These are phyloP conservation scores for Cantharis nigra DNA, from an alignment of 2,888 invertebrate genomes.

Conservation along the genomic window DNA sequence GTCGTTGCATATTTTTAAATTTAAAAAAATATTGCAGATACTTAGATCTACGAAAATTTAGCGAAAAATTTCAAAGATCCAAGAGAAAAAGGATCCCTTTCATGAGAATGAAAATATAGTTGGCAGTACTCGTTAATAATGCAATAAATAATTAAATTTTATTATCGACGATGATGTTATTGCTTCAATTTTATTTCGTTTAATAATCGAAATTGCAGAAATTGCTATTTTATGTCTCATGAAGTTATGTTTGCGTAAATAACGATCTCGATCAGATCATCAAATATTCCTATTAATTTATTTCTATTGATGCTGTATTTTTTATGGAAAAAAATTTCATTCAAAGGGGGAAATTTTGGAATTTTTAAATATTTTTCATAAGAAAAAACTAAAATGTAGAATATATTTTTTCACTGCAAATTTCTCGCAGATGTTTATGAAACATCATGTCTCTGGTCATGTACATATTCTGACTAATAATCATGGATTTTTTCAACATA, in stretches of 20 bases:
- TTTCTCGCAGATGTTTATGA: neutral
- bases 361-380: neutral
- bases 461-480: neutral
- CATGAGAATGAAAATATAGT: neutral
- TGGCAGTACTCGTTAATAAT: neutral
- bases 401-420: too few relatives aligned
- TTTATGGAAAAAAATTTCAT: too few relatives aligned
- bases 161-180: neutral
- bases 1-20: neutral
- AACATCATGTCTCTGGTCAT: neutral
- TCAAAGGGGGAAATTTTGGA: too few relatives aligned
- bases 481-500: neutral
- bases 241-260: neutral
- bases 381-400: too few relatives aligned
- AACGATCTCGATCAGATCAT: neutral
- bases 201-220: neutral
- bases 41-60: too few relatives aligned
- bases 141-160: neutral
- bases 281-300: neutral
- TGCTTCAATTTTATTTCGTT: neutral
- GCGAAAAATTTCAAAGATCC: neutral
- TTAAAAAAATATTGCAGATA: too few relatives aligned
- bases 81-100: neutral
- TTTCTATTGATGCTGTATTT: neutral
- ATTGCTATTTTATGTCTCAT: neutral